Conservation (phyloP, 2,797 vertebrate species). For the Myiotriccus ornatus region DNA sequence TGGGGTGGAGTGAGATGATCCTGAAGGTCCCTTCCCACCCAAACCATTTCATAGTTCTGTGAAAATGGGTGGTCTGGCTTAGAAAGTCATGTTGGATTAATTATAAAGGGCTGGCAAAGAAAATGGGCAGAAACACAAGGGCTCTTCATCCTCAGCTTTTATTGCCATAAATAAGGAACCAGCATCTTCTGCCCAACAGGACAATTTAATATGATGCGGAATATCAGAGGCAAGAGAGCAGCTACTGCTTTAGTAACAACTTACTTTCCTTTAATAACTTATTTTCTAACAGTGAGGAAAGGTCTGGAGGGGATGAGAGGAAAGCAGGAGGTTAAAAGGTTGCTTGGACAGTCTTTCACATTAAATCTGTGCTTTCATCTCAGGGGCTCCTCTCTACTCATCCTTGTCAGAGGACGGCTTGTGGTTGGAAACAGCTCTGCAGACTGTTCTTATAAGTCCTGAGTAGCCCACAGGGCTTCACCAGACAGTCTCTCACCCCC, state of each 20-base stretch:
- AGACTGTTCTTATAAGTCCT: background rate
- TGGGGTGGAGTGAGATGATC: background rate
- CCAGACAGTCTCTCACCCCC: background rate
- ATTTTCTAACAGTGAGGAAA: background rate
- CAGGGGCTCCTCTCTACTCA: background rate
- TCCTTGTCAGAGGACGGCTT: background rate
- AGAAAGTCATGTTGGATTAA: background rate
- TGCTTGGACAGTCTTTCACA: background rate
- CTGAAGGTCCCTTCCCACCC: background rate
- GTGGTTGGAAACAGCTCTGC: background rate
- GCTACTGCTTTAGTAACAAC: background rate
- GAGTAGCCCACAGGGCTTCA: slow-evolving; percentile 8
- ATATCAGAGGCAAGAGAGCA: background rate
- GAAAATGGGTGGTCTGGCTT: background rate
- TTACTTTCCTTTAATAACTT: background rate
- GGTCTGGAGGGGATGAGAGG: background rate
- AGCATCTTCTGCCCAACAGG: background rate
- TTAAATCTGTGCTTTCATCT: background rate
- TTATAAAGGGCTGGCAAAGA: background rate
- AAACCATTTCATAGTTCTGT: background rate
- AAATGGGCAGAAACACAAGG: background rate
- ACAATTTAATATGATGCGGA: background rate
- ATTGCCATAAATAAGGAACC: background rate
- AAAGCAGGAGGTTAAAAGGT: background rate
- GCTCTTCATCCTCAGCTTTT: background rate